Conservation (phyloP, 2,888 invertebrate genomes). For the Tachina lurida region DNA sequence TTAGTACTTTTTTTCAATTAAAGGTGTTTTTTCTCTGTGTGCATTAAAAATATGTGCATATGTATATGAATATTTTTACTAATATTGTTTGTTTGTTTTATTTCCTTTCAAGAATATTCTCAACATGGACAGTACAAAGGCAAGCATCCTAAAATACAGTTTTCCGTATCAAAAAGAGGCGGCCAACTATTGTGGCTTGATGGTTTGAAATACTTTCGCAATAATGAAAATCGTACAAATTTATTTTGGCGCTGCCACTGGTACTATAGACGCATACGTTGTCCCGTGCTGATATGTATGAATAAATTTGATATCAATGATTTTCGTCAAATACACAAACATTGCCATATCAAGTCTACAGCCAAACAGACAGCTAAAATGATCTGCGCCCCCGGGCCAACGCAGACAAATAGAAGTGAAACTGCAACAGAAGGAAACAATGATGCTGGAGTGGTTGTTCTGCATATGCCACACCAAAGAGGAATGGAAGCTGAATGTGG, state of each 20-base stretch:
- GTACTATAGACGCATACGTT: constrained; percentile 81
- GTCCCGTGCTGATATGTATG: constrained; percentile 82
- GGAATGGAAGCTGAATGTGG: neutral
- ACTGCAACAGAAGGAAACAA: neutral
- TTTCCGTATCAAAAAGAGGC: constrained; percentile 81
- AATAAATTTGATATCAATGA: constrained; percentile 81
- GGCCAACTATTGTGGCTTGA: constrained; percentile 81
- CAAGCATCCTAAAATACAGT: constrained; percentile 79
- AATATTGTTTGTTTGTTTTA: constrained; percentile 48
- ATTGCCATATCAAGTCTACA: constrained; percentile 78
- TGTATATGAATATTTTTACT: constrained; percentile 40
- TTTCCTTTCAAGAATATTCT: constrained; percentile 48
- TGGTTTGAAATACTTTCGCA: constrained; percentile 82
- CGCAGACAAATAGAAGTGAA: neutral
- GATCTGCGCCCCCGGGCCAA: neutral
- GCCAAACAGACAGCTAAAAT: constrained; percentile 42
- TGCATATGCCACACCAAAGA: neutral
- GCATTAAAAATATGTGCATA: neutral
- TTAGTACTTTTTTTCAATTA: too few species aligned
- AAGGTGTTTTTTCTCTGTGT: neutral
- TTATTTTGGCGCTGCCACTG: constrained; percentile 82
- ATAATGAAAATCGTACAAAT: constrained; percentile 82
- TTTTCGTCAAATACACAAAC: constrained; percentile 82
- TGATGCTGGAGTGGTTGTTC: constrained; percentile 10
- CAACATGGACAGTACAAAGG: constrained; percentile 77